phyloP scores from a whole-genome alignment of 2,797 vertebrate species.

The Danio albolineatus region DNA sequence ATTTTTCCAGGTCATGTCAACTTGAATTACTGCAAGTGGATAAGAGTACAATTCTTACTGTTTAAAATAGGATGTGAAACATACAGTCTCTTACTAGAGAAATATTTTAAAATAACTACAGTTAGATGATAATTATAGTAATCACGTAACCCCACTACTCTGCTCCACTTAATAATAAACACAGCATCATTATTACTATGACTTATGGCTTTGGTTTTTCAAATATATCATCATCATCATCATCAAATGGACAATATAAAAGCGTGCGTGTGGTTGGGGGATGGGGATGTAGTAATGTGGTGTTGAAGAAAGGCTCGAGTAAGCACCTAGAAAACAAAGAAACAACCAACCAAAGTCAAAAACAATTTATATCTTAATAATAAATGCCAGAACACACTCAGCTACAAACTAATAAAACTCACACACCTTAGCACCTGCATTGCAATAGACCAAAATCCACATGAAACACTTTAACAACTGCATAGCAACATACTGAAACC shows the following conservation, averaged over 20 bases:
- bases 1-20: not conserved
- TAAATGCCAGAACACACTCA: too few relatives aligned
- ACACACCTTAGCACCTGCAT: too few relatives aligned
- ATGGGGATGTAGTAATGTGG: too few relatives aligned
- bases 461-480: too few relatives aligned
- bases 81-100: too few relatives aligned
- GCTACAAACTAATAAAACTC: too few relatives aligned
- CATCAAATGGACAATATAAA: not conserved
- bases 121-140: conserved; percentile 4
- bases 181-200: not conserved
- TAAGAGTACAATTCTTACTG: not conserved
- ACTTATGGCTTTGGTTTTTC: not conserved
- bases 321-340: not conserved
- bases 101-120: not conserved
- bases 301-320: not conserved
- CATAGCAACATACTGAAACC: not conserved
- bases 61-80: not conserved
- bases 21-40: not conserved
- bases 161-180: not conserved
- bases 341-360: not conserved
- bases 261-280: too few relatives aligned
- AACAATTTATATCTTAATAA: too few relatives aligned
- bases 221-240: not conserved
- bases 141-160: not conserved
- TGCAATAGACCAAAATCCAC: too few relatives aligned